Evolutionary conservation across 2,888 invertebrate species (phyloP), one percentile per base, ranked within the genome.

Genomic region (Nudaria mundana): DNA sequence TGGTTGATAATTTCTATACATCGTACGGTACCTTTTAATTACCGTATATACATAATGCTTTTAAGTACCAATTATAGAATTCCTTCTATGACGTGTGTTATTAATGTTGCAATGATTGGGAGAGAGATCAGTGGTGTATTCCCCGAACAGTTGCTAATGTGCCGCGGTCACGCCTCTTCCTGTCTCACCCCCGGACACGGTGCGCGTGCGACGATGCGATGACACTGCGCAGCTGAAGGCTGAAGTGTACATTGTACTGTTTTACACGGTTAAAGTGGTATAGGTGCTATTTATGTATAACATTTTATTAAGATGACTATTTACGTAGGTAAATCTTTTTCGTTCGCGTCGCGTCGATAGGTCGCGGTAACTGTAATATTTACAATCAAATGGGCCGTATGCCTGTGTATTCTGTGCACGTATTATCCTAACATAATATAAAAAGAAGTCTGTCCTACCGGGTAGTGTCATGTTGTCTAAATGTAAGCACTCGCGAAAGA

Each of bases 111-210:
- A 52, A 60, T 60, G 66, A 63, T 63, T 55, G 57, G 59, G 56
- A 56, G 58, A 50, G 58, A 53, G 53, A 56, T 48, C 48, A 50
- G 56, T 63, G 60, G 60, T 61, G 57, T 65, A 63, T 58, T 63
- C 66, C 48, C 41, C 55, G 69, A 71, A 66, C 57, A 79, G 66
- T 73, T 75, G 81, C 81, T 76, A 81, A 84, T 76, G 76, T 70
- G 66, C 58, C 46, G 53, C 43, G 52, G 53, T 66, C 76, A 73
- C 84, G 83, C 87, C 87, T 68, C 72, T 81, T 87, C 85, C 86
- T 82, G 85, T 76, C 52, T 63, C 59, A 64, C 63, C 63, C 67
- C 59, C 51, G 54, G 47, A 43, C 45, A 41, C 46, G 46, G 24
- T 35, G 56, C 37, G 55, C 56, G 30, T 40, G 45, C 51, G 59